A percentile compares a stretch with the other conserved stretches of the same genome.
Evolutionary conservation across 2,888 invertebrate species (phyloP).

Genomic region (Arrhopalites spinosus): DNA sequence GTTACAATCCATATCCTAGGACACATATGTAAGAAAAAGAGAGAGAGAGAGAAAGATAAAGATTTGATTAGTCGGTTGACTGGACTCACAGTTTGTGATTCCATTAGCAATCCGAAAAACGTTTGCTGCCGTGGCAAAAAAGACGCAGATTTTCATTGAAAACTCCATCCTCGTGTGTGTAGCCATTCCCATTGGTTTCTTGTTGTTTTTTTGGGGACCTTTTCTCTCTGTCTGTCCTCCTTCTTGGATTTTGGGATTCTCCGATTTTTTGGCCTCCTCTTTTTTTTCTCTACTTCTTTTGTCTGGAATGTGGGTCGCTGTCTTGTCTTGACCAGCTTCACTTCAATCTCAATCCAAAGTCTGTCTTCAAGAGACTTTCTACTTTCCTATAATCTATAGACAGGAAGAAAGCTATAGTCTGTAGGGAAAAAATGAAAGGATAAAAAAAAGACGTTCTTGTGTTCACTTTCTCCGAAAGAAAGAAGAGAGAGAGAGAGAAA

Average conservation of each 20-base stretch:
- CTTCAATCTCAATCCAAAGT: constrained; percentile 21
- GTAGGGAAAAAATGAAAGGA: neutral
- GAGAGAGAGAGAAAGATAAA: constrained; percentile 9
- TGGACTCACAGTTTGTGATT: constrained; percentile 52
- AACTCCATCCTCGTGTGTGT: neutral
- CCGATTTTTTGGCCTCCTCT: neutral
- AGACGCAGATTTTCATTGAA: constrained; percentile 18
- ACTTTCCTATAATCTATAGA: neutral
- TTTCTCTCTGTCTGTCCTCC: neutral
- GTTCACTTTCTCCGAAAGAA: neutral
- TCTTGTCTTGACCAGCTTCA: constrained; percentile 28
- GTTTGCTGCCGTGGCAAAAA: constrained; percentile 29
- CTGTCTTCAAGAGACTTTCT: neutral
- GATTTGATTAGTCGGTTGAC: constrained; percentile 53
- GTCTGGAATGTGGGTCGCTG: constrained; percentile 16
- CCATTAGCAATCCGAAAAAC: constrained; percentile 41
- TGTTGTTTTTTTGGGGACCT: neutral
- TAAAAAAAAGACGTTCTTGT: neutral
- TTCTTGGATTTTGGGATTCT: neutral
- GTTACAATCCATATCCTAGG: too few relatives aligned
- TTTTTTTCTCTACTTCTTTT: neutral
- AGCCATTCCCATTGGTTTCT: neutral
- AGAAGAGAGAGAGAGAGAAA: neutral
- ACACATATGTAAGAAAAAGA: constrained; percentile 16
- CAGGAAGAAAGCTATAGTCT: neutral